Percentiles rank a stretch among this genome's conserved stretches.
These are phyloP conservation scores for Metopolophium dirhodum DNA, from an alignment of 1,140 invertebrate genomes.

Conservation along the genomic window DNA sequence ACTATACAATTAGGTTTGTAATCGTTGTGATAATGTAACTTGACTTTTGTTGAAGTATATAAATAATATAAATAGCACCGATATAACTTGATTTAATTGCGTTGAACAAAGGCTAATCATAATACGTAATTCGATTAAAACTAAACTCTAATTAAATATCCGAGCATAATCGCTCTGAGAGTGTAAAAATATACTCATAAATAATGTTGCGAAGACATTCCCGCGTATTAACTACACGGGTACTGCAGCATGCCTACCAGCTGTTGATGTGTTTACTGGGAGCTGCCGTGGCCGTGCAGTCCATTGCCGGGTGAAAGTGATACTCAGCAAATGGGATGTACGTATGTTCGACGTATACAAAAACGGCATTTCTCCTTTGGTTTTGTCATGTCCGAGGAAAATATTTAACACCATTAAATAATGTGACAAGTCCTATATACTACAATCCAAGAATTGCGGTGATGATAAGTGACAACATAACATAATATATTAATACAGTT, in stretches of 20 bases:
- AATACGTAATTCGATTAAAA: neutral
- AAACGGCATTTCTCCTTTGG: conserved; percentile 35
- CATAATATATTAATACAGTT: neutral
- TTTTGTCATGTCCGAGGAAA: conserved; percentile 6
- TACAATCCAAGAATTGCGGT: neutral
- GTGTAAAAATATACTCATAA: neutral
- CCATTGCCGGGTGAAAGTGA: conserved; percentile 41
- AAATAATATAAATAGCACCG: neutral
- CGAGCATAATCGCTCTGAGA: neutral
- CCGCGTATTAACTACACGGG: conserved; percentile 38
- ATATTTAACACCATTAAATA: conserved; percentile 13
- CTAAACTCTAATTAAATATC: neutral
- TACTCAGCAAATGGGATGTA: neutral
- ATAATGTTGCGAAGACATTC: conserved; percentile 11
- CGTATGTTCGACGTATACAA: neutral
- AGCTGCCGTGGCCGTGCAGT: neutral
- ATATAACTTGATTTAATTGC: conserved; percentile 4
- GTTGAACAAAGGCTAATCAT: neutral
- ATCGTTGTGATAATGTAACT: neutral
- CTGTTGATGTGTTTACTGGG: conserved; percentile 19
- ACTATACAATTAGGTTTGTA: neutral
- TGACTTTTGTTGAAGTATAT: neutral
- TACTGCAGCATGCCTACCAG: neutral
- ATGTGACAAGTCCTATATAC: neutral
- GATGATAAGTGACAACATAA: neutral